A percentile compares a stretch with the other conserved stretches of the same genome.
phyloP scores from a whole-genome alignment of 2,888 invertebrate genomes.

The Tryphoninae sp. region DNA sequence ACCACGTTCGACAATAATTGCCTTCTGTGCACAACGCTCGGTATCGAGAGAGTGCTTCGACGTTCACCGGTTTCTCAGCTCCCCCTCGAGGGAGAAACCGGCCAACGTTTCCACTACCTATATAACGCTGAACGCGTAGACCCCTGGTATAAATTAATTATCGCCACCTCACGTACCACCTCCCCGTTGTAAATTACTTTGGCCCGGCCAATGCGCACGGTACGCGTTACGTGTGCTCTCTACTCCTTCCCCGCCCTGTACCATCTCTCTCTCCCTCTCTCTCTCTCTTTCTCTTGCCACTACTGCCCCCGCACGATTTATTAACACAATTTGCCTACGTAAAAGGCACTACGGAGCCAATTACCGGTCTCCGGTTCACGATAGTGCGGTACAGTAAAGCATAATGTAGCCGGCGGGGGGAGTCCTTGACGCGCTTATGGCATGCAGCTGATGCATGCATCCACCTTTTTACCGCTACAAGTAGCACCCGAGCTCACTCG shows the following conservation, averaged over 20 bases:
- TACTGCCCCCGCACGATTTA: slow-evolving; percentile 70
- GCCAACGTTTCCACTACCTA: slow-evolving; percentile 35
- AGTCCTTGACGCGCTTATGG: slow-evolving; percentile 58
- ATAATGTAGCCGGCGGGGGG: slow-evolving; percentile 41
- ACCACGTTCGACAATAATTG: slow-evolving; percentile 67
- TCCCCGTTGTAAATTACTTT: slow-evolving; percentile 64
- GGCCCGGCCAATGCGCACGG: slow-evolving; percentile 53
- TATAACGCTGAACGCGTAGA: slow-evolving; percentile 44
- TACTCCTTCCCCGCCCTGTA: slow-evolving; percentile 3
- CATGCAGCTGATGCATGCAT: slow-evolving; percentile 52
- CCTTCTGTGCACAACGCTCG: slow-evolving; percentile 37
- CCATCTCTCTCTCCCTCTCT: slow-evolving; percentile 9
- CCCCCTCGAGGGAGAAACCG: slow-evolving; percentile 52
- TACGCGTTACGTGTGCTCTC: slow-evolving; percentile 26
- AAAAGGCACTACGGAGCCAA: slow-evolving; percentile 73
- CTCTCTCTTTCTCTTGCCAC: slow-evolving; percentile 36
- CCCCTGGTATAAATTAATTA: slow-evolving; percentile 73
- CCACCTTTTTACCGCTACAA: slow-evolving; percentile 34
- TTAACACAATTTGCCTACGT: slow-evolving; percentile 75
- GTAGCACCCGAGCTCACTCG: slow-evolving; percentile 18
- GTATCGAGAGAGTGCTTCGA: slow-evolving; percentile 40
- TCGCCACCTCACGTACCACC: slow-evolving; percentile 64
- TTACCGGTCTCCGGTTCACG: slow-evolving; percentile 68
- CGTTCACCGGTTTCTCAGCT: slow-evolving; percentile 39
- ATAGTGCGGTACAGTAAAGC: slow-evolving; percentile 48